Evolutionary conservation across 2,113 vertebrate species (phyloP), one percentile per base, ranked within the genome.

Genomic region (Tamias sibiricus): DNA sequence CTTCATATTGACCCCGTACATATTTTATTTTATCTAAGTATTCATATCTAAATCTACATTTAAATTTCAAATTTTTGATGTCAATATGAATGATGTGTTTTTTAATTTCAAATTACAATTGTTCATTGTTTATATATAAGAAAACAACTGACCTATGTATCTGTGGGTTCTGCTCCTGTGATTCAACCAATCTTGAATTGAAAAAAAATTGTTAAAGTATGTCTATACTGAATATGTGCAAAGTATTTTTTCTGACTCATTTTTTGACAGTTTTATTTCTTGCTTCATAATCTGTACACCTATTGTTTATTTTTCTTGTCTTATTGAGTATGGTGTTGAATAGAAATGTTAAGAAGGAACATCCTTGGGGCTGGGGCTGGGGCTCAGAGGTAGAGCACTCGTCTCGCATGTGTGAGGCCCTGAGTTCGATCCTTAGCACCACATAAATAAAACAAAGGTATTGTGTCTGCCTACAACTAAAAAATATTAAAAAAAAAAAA

Each of bases 101-200:
- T 91, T 79, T 80, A 69, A 85, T 90, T 71, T 87, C 40, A 82
- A 77, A 57, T 93, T 92, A 19, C 11, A 64, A 0, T 93, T 54
- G 24, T 7, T 42, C 22, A 35, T 52, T 94, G 13, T 32, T 71
- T 83, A 2, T 42, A 64, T 42, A 3, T 64, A 54, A 1, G 40
- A 89, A 69, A 32, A 71, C 14, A 83, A 1, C 35, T 87, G 49
- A 14, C n/a, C 35, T 59, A 1, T 30, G 19, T 28, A 26, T n/a
- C 37, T 35, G 35, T 42, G 49, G 59, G 0, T 20, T 44, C 40
- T 54, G 8, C n/a, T 52, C 42, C 10, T n/a, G 3, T 44, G 19
- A 44, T 59, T 64, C n/a, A 47, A 35, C 35, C 30, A 69, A 20
- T 16, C 42, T 42, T 11, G 40, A 14, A 76, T 17, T 57, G 26